Conservation (phyloP, 2,888 invertebrate species). For the Sinodicranocentrus sp. region DNA sequence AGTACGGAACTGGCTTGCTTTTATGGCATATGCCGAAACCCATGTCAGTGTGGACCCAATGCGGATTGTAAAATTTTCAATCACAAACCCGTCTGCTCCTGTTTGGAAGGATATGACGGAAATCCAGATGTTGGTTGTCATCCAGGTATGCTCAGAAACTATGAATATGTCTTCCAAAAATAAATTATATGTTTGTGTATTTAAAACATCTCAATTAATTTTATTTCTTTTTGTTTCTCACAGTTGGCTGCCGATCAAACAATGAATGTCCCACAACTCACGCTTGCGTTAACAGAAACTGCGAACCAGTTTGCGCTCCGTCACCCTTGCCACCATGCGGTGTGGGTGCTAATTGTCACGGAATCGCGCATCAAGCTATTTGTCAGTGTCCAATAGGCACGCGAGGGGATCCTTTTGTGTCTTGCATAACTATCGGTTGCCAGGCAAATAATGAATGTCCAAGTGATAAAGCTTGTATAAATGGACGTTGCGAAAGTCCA, state of each 20-base stretch:
- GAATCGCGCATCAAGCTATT: conserved; percentile 77
- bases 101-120: conserved; percentile 77
- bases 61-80: conserved; percentile 78
- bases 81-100: conserved; percentile 79
- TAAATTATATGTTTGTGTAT: neutral
- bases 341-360: conserved; percentile 77
- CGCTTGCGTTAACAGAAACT: conserved; percentile 89
- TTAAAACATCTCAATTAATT: neutral
- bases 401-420: conserved; percentile 78
- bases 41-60: conserved; percentile 89
- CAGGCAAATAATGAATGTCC: conserved; percentile 93
- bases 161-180: conserved; percentile 6
- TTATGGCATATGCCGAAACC: conserved; percentile 90
- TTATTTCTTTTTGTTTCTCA: conserved; percentile 34
- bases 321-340: conserved; percentile 77
- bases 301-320: conserved; percentile 86
- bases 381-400: conserved; percentile 78
- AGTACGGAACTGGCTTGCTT: conserved; percentile 88
- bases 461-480: conserved; percentile 87
- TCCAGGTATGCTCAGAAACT: conserved; percentile 75
- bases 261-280: conserved; percentile 90
- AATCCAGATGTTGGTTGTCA: conserved; percentile 76
- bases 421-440: conserved; percentile 84
- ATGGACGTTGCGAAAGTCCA: conserved; percentile 91
- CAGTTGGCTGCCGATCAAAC: conserved; percentile 85